Base-by-base conservation (phyloP, 2,113 vertebrate species). In the Elgaria multicarinata region DNA sequence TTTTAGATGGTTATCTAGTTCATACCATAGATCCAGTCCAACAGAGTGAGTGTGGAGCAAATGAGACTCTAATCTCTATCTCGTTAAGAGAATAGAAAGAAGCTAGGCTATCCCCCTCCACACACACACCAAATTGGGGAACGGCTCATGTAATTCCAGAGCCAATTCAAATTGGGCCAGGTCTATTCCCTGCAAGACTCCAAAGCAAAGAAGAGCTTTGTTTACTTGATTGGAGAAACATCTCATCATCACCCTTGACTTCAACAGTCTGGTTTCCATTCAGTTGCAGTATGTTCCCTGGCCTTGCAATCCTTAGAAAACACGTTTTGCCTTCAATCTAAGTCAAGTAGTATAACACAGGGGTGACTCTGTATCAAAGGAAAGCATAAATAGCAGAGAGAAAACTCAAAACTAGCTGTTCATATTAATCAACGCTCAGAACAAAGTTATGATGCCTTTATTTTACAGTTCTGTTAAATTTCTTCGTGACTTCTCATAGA, bases 311-410 rank as follows among this genome's bases (percentile, higher is more conserved):
- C 14, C 53, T 74, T 85, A 0, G 67, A 86, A 87, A 31, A 46
- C 0, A 0, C 14, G 78, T 79, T 75, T 36, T 12, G 5, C 22
- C 67, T 24, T 7, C 16, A 36, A 75, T 71, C 46, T 3, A 0
- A 50, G 1, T 0, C 36, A 69, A 44, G n/a, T 13, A 1, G 42
- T 62, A 71, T 44, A 28, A 83, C 58, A 0, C 0, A 0, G 22
- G 18, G 42, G 20, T 64, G 80, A 64, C 1, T 82, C 58, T 64
- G 36, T 82, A 33, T n/a, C 69, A 71, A n/a, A 42, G 39, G 72
- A 39, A 42, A 36, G 18, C 1, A 75, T 8, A n/a, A 62, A 13
- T 82, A 62, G 36, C 14, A 13, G 67, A 46, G 31, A 26, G 39
- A 79, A 79, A 79, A 31, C 28, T n/a, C 67, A 71, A 20, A 33